Evolutionary conservation across 2,113 vertebrate genomes (phyloP).

Genomic region (Myotis brandtii): DNA sequence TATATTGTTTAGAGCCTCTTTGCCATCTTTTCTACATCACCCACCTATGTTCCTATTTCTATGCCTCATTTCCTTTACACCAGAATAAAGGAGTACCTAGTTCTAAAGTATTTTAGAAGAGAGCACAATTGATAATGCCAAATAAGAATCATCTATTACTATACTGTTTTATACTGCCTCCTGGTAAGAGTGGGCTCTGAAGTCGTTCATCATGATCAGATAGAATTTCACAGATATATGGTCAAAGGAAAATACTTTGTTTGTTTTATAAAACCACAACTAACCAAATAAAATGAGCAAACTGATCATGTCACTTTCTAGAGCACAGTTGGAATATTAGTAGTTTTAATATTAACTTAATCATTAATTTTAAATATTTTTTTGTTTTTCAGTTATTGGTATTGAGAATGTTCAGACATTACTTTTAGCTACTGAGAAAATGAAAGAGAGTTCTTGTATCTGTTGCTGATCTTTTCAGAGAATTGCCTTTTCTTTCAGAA

Average conservation of each 20-base stretch:
- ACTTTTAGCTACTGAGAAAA: not conserved
- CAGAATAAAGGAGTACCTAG: not conserved
- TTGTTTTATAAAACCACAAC: conserved; percentile 19
- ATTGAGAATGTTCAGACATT: not conserved
- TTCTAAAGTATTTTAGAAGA: not conserved
- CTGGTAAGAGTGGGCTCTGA: not conserved
- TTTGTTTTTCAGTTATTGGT: not conserved
- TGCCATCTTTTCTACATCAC: not conserved
- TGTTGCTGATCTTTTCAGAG: not conserved
- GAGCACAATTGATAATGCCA: not conserved
- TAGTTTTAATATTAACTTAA: not conserved
- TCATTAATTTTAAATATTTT: not conserved
- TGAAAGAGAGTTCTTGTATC: not conserved
- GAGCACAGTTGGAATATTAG: not conserved
- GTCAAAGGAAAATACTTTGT: not conserved
- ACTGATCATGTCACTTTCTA: not conserved
- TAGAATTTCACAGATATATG: not conserved
- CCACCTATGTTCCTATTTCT: not conserved
- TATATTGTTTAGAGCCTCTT: not conserved
- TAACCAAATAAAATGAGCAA: not conserved
- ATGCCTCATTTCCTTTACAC: not conserved
- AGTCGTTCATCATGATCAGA: too few species aligned
- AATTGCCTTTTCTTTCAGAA: not conserved
- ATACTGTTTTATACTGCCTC: not conserved
- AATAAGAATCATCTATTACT: not conserved